Evolutionary conservation across 2,888 invertebrate genomes (phyloP), one percentile per base, ranked within the genome.

Genomic region (Volucella inanis): DNA sequence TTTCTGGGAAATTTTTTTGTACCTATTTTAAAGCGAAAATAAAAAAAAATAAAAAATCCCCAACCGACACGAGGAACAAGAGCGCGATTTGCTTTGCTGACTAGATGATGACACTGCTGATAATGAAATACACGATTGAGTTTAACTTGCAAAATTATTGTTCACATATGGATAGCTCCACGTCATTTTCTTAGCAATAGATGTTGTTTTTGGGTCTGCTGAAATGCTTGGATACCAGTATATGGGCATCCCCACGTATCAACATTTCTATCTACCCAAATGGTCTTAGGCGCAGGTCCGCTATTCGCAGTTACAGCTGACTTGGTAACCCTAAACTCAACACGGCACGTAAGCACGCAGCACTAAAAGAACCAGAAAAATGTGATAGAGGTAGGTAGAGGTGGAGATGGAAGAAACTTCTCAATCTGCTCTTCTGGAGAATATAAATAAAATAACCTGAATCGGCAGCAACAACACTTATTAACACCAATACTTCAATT

Each of bases 191-290:
- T 52, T 39, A 65, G 68, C 22, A 62, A 67, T 55, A 55, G 62
- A 57, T 74, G 72, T 70, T 79, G 43, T 47, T 54, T 39, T 74
- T 79, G 43, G 54, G 61, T 39, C 50, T 68, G 76, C 22, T 70
- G 54, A 47, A 41, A n/a, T 74, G 55, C 47, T 45, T 64, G 47
- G 59, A 31, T 31, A 31, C 31, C 6, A 31, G 6, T 79, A 18
- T 43, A 61, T 67, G 57, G 71, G 61, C 49, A 79, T 79, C 61
- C 67, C 67, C 79, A 76, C 52, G 50, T 77, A 45, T 9, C 45
- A 57, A 62, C 71, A 59, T 70, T 81, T 81, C 67, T 85, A 77
- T 85, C 67, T 85, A 81, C 65, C 68, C 71, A 65, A 68, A 15
- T 54, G 62, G 14, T n/a, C 47, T 11, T 67, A 18, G 64, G 85